Evolutionary conservation across 2,888 invertebrate genomes (phyloP).

Genomic region (Erynnis tages): DNA sequence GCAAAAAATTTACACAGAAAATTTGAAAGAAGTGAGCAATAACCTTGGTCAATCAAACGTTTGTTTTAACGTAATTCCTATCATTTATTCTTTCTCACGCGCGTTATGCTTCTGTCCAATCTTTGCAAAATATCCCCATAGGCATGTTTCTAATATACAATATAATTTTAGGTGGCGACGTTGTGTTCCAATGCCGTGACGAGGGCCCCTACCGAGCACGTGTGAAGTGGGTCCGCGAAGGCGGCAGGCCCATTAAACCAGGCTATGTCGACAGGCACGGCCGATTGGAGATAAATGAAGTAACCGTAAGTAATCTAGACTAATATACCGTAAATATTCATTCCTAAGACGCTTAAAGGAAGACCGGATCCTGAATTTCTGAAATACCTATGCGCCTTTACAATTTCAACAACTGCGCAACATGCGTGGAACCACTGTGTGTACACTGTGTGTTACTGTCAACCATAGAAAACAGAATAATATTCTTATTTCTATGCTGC

Average conservation of each 20-base stretch:
- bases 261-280: conserved; percentile 89
- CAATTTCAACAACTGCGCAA: too few relatives aligned
- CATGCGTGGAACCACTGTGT: too few relatives aligned
- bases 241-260: conserved; percentile 86
- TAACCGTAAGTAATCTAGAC: conserved; percentile 76
- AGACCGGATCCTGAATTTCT: too few relatives aligned
- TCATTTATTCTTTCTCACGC: background rate
- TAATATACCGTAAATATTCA: background rate
- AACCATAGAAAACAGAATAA: too few relatives aligned
- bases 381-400: too few relatives aligned
- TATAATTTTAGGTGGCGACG: conserved; percentile 88
- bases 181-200: conserved; percentile 96
- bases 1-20: too few relatives aligned
- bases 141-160: background rate
- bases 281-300: conserved; percentile 92
- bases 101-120: background rate
- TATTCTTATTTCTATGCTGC: too few relatives aligned
- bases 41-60: background rate
- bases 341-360: too few relatives aligned
- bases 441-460: too few relatives aligned
- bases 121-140: background rate
- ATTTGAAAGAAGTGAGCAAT: too few relatives aligned
- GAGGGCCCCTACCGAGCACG: conserved; percentile 89
- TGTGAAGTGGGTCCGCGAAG: conserved; percentile 88
- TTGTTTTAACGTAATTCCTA: background rate